Conservation (phyloP, 64 coral and sea anemone species). For the Cladopsammia gracilis region DNA sequence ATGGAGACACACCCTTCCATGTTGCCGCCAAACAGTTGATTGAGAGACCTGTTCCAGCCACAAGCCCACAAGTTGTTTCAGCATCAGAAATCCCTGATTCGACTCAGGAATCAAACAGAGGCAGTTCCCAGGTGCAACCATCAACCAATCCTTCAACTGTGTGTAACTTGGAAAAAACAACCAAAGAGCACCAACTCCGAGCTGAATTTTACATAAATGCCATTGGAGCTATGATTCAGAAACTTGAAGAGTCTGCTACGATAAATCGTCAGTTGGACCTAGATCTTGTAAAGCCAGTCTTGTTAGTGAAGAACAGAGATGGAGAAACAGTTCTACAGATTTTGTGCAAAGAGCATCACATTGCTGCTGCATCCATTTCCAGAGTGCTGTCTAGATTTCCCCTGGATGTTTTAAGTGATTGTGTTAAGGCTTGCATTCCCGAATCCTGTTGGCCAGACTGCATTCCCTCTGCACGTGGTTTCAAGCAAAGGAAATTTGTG, state of each 20-base stretch:
- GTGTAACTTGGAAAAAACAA: neutral
- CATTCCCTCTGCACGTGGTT: too few species aligned
- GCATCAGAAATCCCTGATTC: constrained; percentile 26
- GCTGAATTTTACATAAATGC: neutral
- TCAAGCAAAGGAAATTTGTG: too few species aligned
- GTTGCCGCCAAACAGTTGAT: constrained; percentile 7
- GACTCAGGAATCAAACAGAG: neutral
- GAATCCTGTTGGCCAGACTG: neutral
- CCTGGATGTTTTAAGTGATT: neutral
- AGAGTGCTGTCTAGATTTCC: neutral
- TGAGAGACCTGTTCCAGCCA: neutral
- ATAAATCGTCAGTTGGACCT: neutral
- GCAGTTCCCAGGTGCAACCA: neutral
- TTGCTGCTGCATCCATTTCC: neutral
- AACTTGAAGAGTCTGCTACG: neutral
- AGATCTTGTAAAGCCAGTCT: neutral
- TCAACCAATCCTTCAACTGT: neutral
- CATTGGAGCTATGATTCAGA: neutral
- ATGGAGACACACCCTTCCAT: constrained; percentile 20
- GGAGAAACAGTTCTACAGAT: constrained; percentile 41
- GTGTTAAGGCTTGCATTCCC: neutral
- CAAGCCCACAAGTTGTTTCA: too few species aligned
- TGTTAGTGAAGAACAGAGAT: neutral
- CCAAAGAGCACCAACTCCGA: neutral
- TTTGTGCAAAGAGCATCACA: constrained; percentile 36